phyloP scores from a whole-genome alignment of 1,140 invertebrate genomes.

The Heliconius congener region DNA sequence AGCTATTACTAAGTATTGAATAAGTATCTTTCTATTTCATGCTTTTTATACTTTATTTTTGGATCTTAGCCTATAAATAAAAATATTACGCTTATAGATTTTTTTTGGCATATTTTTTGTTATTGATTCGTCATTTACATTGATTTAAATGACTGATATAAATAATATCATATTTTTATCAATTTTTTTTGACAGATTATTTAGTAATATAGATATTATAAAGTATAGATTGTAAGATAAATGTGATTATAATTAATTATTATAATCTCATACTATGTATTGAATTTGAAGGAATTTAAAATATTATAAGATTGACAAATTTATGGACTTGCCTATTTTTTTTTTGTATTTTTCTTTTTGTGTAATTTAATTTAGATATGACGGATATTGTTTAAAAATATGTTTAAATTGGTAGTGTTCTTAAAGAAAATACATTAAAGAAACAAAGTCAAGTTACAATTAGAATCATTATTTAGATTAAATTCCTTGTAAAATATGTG shows the following conservation, averaged over 20 bases:
- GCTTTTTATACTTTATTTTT: conserved; percentile 1
- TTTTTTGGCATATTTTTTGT: background rate
- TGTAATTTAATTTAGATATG: background rate
- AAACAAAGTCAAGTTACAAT: conserved; percentile 1
- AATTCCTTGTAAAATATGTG: background rate
- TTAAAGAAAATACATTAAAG: background rate
- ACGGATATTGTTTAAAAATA: background rate
- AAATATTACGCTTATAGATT: background rate
- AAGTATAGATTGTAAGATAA: background rate
- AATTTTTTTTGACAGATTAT: background rate
- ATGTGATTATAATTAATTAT: background rate
- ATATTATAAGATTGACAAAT: background rate
- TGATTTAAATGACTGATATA: conserved; percentile 11
- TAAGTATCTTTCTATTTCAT: background rate
- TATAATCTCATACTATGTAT: background rate
- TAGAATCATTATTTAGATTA: background rate
- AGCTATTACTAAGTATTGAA: background rate
- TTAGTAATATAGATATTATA: background rate
- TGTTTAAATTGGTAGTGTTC: background rate
- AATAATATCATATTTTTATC: background rate
- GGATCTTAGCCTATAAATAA: background rate
- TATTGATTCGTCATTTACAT: background rate
- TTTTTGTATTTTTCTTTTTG: background rate
- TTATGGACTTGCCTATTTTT: background rate
- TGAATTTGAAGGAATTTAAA: background rate